Evolutionary conservation across 64 coral and sea anemone genomes (phyloP), one percentile per base, ranked within the genome.

Genomic region (Platygyra sinensis): DNA sequence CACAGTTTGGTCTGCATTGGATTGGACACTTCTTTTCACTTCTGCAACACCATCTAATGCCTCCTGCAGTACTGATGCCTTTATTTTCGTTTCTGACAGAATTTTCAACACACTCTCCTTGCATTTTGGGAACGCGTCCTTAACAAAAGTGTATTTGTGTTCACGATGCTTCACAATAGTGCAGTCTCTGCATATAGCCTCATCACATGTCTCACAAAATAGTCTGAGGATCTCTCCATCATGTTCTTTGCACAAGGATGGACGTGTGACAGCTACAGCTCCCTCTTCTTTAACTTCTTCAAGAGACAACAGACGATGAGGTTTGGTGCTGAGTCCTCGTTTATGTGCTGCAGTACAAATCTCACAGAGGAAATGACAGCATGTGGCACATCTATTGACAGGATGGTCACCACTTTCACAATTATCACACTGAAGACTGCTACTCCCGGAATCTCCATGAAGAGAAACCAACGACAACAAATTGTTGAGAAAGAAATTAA

Each of bases 121-220:
- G 6, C 17, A 3, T 38, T 76, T 76, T 76, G 18, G 1, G 46
- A 76, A 76, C 50, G 74, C 74, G 22, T 76, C 74, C 20, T 76
- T 76, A 8, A 76, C 74, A 22, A 76, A 76, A 18, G 33, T 76
- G 33, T 76, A 76, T 11, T 76, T 39, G 31, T 76, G 74, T 4
- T 76, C 74, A 4, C 74, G n/a, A n/a, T n/a, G 33, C 33, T 76
- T 76, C 2, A 76, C 38, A 49, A 76, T 76, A 16, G 33, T 20
- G 8, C 74, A 76, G 74, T 76, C 74, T 76, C 74, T 76, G 20
- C 74, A 76, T 8, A 76, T 76, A 19, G 74, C 74, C 22, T 76
- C 74, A 3, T 76, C 33, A 22, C 74, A 76, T 76, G 74, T 76
- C 74, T 76, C 74, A 5, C 74, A 76, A 76, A 76, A 76, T 30